These are phyloP conservation scores for Amphimallon solstitiale DNA, from an alignment of 2,888 invertebrate species.

Conservation along the genomic window DNA sequence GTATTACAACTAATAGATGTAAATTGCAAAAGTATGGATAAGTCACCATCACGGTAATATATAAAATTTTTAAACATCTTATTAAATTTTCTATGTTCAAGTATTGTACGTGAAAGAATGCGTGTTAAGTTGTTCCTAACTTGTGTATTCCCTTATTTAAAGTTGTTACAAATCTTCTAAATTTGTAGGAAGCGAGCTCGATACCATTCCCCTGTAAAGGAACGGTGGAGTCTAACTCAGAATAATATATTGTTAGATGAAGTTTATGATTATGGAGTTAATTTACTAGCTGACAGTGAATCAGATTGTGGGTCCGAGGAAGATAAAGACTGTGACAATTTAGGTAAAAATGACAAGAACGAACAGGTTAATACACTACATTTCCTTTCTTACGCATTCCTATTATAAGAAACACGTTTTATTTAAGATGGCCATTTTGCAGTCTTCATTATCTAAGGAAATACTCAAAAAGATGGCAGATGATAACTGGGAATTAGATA, in stretches of 20 bases:
- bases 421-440: constrained; percentile 54
- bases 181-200: constrained; percentile 58
- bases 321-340: constrained; percentile 27
- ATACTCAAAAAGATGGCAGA: constrained; percentile 53
- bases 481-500: constrained; percentile 54
- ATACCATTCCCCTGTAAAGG: constrained; percentile 50
- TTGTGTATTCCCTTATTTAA: too few relatives aligned
- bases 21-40: constrained; percentile 49
- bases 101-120: too few relatives aligned
- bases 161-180: background rate
- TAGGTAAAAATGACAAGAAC: too few relatives aligned
- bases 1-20: constrained; percentile 54
- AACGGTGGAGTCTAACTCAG: constrained; percentile 55
- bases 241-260: constrained; percentile 63
- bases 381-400: background rate
- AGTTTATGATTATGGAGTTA: constrained; percentile 70
- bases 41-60: constrained; percentile 56
- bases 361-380: background rate
- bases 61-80: background rate
- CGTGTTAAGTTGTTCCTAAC: too few relatives aligned
- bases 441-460: constrained; percentile 57
- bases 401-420: constrained; percentile 11
- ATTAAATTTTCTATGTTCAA: too few relatives aligned
- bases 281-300: constrained; percentile 65
- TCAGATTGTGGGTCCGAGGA: constrained; percentile 43